Evolutionary conservation across 2,888 invertebrate species (phyloP), one percentile per base, ranked within the genome.

Genomic region (Lasius fuliginosus): DNA sequence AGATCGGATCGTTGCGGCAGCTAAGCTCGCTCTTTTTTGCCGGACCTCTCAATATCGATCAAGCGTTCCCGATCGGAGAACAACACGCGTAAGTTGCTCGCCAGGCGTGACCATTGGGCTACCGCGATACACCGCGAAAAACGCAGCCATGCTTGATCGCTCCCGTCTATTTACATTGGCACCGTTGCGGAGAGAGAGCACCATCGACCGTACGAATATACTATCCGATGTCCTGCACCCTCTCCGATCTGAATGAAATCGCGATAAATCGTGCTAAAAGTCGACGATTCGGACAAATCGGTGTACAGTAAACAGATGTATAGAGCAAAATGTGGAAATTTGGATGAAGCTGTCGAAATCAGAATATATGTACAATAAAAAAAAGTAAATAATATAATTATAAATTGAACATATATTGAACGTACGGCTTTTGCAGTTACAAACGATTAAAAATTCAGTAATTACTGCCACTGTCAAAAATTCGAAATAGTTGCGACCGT

Each of bases 121-220:
- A 92, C 91, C 91, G 91, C 91, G 91, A 91, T 92, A 92, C 92
- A 82, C 89, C 90, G 85, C 88, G 92, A 93, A 93, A 93, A 93
- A 93, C 90, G 58, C 49, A 85, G 83, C 83, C 89, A 91, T 91
- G 92, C 91, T 92, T 91, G 90, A 83, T 89, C 90, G 91, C 91
- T 82, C 89, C 85, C 90, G 86, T 90, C 89, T 91, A 92, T 93
- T 93, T 92, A 92, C 92, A 91, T 92, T 91, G 88, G 87, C 87
- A 86, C 90, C 90, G 87, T 85, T 87, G 88, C 88, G 86, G 81
- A 33, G 71, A 60, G 87, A 85, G 82, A 87, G 86, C 87, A 90
- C 67, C 68, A 69, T 85, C 85, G 75, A 71, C 65, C 56, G 69
- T 60, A 76, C 77, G 77, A 86, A 90, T 85, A 84, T 89, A 84